A percentile compares a stretch with the other conserved stretches of the same genome.
These are phyloP conservation scores for Lymantria dispar DNA, from an alignment of 2,888 invertebrate genomes.

Conservation along the genomic window DNA sequence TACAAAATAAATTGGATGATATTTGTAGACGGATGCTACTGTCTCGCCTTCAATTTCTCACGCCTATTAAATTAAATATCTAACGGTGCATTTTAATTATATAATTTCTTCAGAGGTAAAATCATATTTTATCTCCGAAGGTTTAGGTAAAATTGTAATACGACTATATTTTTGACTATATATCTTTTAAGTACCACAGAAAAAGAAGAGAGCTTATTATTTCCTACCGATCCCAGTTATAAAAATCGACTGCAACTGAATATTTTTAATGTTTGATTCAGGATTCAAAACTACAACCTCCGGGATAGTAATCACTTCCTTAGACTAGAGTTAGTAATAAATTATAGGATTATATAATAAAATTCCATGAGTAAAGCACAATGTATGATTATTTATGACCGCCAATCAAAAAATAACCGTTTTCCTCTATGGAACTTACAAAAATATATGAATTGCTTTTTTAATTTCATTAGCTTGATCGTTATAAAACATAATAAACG, in stretches of 20 bases:
- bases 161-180: too few species aligned
- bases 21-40: conserved; percentile 25
- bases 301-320: too few species aligned
- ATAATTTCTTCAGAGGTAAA: background rate
- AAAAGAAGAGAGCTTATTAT: too few species aligned
- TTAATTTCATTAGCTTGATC: conserved; percentile 22
- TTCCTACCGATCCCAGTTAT: too few species aligned
- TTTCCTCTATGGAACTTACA: conserved; percentile 26
- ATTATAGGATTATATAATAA: background rate
- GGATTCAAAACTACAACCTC: too few species aligned
- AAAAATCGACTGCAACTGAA: too few species aligned
- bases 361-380: conserved; percentile 4
- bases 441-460: conserved; percentile 26
- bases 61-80: conserved; percentile 14
- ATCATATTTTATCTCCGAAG: too few species aligned
- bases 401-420: conserved; percentile 20
- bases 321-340: background rate
- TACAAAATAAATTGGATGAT: conserved; percentile 37
- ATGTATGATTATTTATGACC: conserved; percentile 14
- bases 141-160: too few species aligned
- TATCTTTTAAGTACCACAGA: too few species aligned
- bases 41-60: conserved; percentile 20
- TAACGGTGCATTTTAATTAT: conserved; percentile 2
- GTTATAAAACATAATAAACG: too few species aligned
- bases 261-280: too few species aligned